Conservation (phyloP, 2,797 vertebrate species). For the Urophycis tenuis region DNA sequence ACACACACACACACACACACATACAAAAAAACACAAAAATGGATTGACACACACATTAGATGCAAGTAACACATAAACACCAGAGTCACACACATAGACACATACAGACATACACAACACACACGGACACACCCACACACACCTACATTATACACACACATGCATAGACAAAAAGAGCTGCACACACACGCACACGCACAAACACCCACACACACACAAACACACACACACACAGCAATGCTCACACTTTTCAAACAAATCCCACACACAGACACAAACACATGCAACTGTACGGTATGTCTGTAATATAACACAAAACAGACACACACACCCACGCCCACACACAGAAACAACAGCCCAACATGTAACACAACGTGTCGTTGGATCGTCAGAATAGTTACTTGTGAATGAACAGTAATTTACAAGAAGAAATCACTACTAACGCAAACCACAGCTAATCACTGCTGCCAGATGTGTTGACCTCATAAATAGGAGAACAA, state of each 20-base stretch:
- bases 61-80: neutral
- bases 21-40: neutral
- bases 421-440: neutral
- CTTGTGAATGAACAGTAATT: neutral
- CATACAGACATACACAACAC: neutral
- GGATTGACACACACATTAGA: neutral
- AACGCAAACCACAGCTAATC: neutral
- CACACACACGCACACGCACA: neutral
- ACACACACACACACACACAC: neutral
- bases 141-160: neutral
- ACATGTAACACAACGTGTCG: neutral
- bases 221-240: neutral
- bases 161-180: neutral
- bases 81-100: conserved; percentile 8
- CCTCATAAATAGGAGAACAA: neutral
- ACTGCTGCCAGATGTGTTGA: conserved; percentile 2
- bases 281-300: neutral
- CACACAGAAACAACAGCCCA: neutral
- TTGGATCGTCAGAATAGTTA: neutral
- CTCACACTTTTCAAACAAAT: neutral
- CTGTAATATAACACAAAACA: neutral
- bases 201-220: neutral
- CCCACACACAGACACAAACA: neutral
- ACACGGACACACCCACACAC: neutral
- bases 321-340: neutral